These are phyloP conservation scores for Beaufortia kweichowensis DNA, from an alignment of 2,113 vertebrate species.

Conservation along the genomic window DNA sequence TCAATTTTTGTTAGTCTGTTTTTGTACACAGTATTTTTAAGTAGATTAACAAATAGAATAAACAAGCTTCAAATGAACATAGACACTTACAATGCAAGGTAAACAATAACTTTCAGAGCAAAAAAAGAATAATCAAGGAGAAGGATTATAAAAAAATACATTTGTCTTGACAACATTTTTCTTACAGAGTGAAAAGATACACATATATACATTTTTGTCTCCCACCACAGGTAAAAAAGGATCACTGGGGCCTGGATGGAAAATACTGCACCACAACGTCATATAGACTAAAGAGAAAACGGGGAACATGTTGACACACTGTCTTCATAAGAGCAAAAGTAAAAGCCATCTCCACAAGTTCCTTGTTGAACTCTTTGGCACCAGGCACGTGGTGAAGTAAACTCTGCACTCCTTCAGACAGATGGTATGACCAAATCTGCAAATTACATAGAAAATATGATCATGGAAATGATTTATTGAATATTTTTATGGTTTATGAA, in stretches of 20 bases:
- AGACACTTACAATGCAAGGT: background rate
- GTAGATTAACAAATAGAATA: background rate
- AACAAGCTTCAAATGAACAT: background rate
- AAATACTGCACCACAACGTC: constrained; percentile 68
- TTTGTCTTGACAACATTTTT: too few relatives aligned
- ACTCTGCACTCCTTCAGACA: constrained; percentile 64
- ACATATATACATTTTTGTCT: too few relatives aligned
- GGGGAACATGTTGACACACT: constrained; percentile 71
- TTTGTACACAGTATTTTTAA: background rate
- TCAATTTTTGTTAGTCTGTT: background rate
- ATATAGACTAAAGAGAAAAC: constrained; percentile 73
- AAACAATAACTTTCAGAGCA: too few relatives aligned
- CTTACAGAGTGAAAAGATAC: too few relatives aligned
- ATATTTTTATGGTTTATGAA: too few relatives aligned
- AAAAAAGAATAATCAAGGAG: too few relatives aligned
- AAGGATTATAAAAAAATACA: too few relatives aligned
- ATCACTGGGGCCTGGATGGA: background rate
- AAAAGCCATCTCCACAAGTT: constrained; percentile 75
- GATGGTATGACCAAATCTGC: constrained; percentile 68
- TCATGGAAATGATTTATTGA: too few relatives aligned
- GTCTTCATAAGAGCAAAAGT: constrained; percentile 80
- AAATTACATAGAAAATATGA: background rate
- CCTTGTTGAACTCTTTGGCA: constrained; percentile 66
- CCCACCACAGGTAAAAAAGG: background rate
- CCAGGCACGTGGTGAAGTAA: constrained; percentile 51